Base-by-base conservation (phyloP, 2,113 vertebrate species). In the Entelurus aequoreus region DNA sequence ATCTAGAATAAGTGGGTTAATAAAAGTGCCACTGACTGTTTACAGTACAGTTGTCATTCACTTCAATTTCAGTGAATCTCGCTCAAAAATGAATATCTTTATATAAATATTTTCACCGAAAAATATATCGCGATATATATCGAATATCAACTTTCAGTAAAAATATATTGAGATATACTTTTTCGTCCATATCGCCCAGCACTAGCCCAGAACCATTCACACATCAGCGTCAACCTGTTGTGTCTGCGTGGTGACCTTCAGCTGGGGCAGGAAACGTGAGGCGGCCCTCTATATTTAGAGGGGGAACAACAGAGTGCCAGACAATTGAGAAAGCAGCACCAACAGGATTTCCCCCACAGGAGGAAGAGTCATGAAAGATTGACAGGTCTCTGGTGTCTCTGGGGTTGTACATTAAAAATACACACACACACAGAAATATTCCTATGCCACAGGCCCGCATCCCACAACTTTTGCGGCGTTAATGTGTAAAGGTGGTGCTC, bases 301-400 rank as follows among this genome's bases (percentile, higher is more conserved):
- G 48, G 48, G 46, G 61, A 72, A 63, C 62, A 79, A 75, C 72
- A 63, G 59, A 65, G 53, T 78, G 61, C 69, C 65, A 73, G 81
- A 86, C 82, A 82, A 84, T 64, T 46, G 54, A 76, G 80, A 84
- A 80, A 75, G 6, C 42, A 60, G 72, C 51, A 63, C 71, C 78
- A 86, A 82, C 86, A 91, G 88, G 88, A 91, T 89, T 90, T 92
- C 88, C 88, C 84, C 42, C 44, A 28, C 16, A 64, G 56, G 74
- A 44, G 42, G 11, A 46, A 46, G 42, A 51, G 50, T 51, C 19
- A 10, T 10, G n/a, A 51, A 51, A 12, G 48, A 58, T 16, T 16
- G 57, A 14, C 8, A 35, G 49, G 49, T 6, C 19, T 51, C 50
- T 51, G 3, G 16, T 50, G 16, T 50, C 6, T 21, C 21, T 21